Percentiles rank a stretch among this genome's conserved stretches.
Conservation (phyloP, 1,140 invertebrate species). For the Orussus abietinus region DNA sequence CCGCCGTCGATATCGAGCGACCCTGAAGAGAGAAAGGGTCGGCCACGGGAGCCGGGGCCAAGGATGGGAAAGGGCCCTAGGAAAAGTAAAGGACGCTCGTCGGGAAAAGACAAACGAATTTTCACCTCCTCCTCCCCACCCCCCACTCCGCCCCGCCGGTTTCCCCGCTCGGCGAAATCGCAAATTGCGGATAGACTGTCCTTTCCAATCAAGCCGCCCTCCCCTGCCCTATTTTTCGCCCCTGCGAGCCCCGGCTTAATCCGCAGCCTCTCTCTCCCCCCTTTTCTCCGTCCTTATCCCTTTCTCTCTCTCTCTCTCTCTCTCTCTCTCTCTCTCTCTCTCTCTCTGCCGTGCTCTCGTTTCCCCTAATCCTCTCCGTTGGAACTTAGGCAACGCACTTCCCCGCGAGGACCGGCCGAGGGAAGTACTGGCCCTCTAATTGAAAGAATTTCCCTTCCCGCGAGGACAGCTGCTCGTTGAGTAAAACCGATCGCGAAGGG, state of each 20-base stretch:
- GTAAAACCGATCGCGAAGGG: too few relatives aligned
- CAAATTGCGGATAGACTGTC: slow-evolving; percentile 41
- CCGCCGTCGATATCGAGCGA: too few relatives aligned
- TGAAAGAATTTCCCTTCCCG: too few relatives aligned
- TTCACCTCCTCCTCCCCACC: slow-evolving; percentile 25
- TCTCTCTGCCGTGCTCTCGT: slow-evolving; percentile 14
- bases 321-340: slow-evolving; percentile 21
- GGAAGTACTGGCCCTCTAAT: too few relatives aligned
- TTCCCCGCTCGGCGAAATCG: slow-evolving; percentile 20
- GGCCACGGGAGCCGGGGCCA: too few relatives aligned
- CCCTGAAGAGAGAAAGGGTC: too few relatives aligned
- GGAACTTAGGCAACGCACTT: not conserved
- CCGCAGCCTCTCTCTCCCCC: slow-evolving; percentile 8
- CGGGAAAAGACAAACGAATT: slow-evolving; percentile 37
- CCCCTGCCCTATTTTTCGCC: slow-evolving; percentile 3
- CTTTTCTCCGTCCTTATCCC: slow-evolving; percentile 22
- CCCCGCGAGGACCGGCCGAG: too few relatives aligned
- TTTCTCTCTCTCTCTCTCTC: slow-evolving; percentile 21
- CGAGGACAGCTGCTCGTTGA: too few relatives aligned
- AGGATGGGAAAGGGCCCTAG: too few relatives aligned
- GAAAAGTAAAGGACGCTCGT: slow-evolving; percentile 23
- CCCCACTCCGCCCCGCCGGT: not conserved
- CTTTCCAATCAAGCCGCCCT: slow-evolving; percentile 39
- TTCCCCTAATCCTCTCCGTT: not conserved
- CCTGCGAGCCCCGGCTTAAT: too few relatives aligned